phyloP scores from a whole-genome alignment of 2,113 vertebrate species.

The Archocentrus centrarchus region DNA sequence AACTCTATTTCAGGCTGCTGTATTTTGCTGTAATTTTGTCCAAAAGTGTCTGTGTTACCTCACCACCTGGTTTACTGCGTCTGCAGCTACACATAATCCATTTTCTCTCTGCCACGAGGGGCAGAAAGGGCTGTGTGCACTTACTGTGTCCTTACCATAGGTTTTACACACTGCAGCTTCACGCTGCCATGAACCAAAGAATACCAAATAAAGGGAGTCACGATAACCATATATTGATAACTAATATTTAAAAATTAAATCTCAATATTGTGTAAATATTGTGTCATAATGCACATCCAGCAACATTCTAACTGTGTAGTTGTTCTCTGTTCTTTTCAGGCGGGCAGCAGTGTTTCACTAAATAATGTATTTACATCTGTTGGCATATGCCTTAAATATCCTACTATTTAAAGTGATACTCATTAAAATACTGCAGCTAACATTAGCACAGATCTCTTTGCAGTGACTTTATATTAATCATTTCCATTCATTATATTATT shows the following conservation, averaged over 20 bases:
- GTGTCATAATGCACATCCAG: background rate
- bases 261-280: background rate
- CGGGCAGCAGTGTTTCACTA: background rate
- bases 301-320: background rate
- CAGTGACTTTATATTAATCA: background rate
- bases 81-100: too few relatives aligned
- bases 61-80: too few relatives aligned
- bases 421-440: background rate
- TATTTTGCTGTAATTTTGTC: too few relatives aligned
- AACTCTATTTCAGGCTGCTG: background rate
- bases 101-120: too few relatives aligned
- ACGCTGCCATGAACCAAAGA: background rate
- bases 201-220: background rate
- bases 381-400: background rate
- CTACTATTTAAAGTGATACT: background rate
- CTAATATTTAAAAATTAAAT: too few relatives aligned
- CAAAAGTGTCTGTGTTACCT: too few relatives aligned
- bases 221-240: background rate
- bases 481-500: slow-evolving; percentile 7
- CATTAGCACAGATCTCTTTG: background rate
- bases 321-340: background rate
- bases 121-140: too few relatives aligned
- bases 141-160: too few relatives aligned
- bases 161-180: too few relatives aligned
- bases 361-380: background rate